Conservation (phyloP, 1,140 invertebrate genomes). For the Pemphigus obesinymphae region DNA sequence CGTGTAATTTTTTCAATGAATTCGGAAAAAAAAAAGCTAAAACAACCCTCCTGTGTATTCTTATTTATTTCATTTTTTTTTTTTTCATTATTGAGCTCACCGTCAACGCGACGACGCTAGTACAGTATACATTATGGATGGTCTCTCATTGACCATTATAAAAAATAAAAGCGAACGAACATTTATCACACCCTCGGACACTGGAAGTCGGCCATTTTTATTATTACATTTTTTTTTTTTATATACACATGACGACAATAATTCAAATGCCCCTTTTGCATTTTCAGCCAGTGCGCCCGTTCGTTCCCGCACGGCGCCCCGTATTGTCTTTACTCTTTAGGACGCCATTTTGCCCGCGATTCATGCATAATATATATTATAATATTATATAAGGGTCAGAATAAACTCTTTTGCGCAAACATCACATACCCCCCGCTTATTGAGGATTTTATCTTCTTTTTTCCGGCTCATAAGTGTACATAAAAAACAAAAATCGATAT, state of each 20-base stretch:
- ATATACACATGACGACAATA: background rate
- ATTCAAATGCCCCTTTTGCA: conserved; percentile 35
- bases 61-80: background rate
- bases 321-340: conserved; percentile 21
- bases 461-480: no score
- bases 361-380: background rate
- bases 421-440: background rate
- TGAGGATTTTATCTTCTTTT: background rate
- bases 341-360: conserved; percentile 10
- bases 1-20: no score
- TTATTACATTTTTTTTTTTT: conserved; percentile 10
- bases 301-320: background rate
- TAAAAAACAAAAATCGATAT: no score
- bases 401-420: background rate
- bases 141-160: background rate
- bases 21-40: background rate
- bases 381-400: background rate
- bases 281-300: background rate
- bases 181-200: conserved; percentile 20
- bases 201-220: conserved; percentile 32
- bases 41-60: background rate
- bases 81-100: conserved; percentile 2
- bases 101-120: background rate
- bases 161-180: background rate
- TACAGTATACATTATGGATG: no score